phyloP scores from a whole-genome alignment of 1,140 invertebrate genomes.

The Trichogramma pretiosum region DNA sequence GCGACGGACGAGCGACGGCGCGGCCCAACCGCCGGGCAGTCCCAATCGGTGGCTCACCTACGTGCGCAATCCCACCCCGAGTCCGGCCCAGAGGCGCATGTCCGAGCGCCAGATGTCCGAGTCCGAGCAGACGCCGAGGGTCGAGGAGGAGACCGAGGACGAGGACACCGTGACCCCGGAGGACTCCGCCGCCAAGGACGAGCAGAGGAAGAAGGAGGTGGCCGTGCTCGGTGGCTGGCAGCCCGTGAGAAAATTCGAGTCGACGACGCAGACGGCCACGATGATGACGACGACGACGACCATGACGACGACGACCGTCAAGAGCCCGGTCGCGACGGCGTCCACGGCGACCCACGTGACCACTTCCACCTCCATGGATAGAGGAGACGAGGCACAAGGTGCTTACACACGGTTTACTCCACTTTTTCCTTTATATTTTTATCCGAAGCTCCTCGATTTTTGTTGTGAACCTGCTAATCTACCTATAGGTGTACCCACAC shows the following conservation, averaged over 20 bases:
- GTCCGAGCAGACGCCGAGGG: neutral
- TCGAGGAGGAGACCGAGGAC: neutral
- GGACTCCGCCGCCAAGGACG: neutral
- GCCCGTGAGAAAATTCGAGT: constrained; percentile 22
- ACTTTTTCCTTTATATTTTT: no score
- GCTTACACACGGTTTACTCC: constrained; percentile 3
- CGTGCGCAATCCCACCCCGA: constrained; percentile 23
- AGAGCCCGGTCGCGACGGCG: no score
- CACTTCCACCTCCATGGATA: no score
- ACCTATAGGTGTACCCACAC: no score
- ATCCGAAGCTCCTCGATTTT: no score
- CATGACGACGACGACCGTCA: no score
- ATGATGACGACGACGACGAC: no score
- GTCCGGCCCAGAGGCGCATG: constrained; percentile 16
- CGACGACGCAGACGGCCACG: no score
- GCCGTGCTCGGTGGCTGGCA: constrained; percentile 12
- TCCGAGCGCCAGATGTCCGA: constrained; percentile 12
- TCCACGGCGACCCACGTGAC: neutral
- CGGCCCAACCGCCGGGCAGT: neutral
- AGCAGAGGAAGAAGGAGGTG: neutral
- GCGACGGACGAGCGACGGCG: constrained; percentile 21
- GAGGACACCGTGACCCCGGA: no score
- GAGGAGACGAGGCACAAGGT: neutral
- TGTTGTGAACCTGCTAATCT: no score
- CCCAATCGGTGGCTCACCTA: constrained; percentile 27